These are phyloP conservation scores for Odontesthes bonariensis DNA, from an alignment of 2,113 vertebrate species.

Conservation along the genomic window DNA sequence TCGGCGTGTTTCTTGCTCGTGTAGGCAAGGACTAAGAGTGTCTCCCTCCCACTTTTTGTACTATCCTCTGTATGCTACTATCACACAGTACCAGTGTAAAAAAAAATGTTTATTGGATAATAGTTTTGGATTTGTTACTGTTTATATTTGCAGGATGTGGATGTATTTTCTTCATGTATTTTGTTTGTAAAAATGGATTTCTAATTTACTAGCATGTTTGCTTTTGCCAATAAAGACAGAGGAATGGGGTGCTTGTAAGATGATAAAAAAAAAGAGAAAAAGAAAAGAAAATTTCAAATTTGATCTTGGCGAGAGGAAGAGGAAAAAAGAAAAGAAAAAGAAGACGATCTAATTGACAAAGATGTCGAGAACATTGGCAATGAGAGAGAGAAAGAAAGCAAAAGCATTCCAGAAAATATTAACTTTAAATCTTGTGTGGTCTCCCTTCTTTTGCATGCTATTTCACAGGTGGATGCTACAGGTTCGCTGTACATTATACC, in stretches of 20 bases:
- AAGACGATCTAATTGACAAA: constrained; percentile 21
- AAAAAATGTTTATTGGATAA: constrained; percentile 85
- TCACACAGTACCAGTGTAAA: constrained; percentile 84
- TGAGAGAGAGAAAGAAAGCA: constrained; percentile 47
- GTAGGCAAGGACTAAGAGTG: constrained; percentile 51
- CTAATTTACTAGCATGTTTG: constrained; percentile 97
- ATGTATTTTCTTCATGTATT: constrained; percentile 99
- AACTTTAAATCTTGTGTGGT: constrained; percentile 84
- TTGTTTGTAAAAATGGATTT: constrained; percentile 96
- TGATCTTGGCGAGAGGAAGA: constrained; percentile 19
- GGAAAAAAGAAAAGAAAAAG: constrained; percentile 10
- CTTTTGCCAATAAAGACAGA: constrained; percentile 98
- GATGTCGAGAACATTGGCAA: constrained; percentile 67
- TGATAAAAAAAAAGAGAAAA: constrained; percentile 37
- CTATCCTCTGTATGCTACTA: constrained; percentile 89
- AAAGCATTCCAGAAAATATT: constrained; percentile 90
- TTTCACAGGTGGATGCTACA: neutral
- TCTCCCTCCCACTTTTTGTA: constrained; percentile 80
- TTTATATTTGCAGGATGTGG: constrained; percentile 98
- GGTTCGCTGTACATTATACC: too few species aligned
- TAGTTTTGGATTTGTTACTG: constrained; percentile 98
- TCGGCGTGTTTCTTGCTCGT: constrained; percentile 31
- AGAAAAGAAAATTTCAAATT: constrained; percentile 54
- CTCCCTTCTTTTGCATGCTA: constrained; percentile 55
- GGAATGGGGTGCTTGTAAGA: constrained; percentile 86